Evolutionary conservation across 2,888 invertebrate genomes (phyloP).

Genomic region (Orchestes rusci): DNA sequence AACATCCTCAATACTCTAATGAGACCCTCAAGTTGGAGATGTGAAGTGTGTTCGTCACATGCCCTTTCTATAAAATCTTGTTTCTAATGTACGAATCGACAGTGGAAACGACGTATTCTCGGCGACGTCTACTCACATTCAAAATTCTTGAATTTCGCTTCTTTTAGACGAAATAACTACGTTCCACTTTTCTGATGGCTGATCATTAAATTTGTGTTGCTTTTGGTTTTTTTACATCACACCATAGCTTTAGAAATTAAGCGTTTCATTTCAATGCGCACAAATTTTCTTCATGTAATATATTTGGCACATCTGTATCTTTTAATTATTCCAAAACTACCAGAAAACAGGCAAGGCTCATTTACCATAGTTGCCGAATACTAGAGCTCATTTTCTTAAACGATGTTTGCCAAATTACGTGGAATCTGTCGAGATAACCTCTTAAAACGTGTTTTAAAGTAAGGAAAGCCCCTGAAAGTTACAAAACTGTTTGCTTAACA

Average conservation of each 20-base stretch:
- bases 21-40: constrained; percentile 26
- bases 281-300: no score
- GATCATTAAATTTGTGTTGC: no score
- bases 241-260: no score
- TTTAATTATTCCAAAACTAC: no score
- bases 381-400: constrained; percentile 17
- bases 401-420: constrained; percentile 23
- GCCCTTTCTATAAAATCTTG: constrained; percentile 24
- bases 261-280: no score
- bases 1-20: constrained; percentile 27
- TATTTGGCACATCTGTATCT: no score
- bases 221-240: no score
- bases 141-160: background rate
- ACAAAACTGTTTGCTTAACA: constrained; percentile 27
- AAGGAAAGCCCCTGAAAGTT: constrained; percentile 15
- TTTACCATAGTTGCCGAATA: no score
- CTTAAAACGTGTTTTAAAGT: constrained; percentile 20
- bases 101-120: constrained; percentile 11
- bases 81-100: constrained; percentile 22
- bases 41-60: constrained; percentile 27
- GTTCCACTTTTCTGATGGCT: no score
- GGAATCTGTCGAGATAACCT: constrained; percentile 16
- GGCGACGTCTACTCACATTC: background rate
- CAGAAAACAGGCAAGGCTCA: no score
- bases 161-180: background rate